phyloP scores from a whole-genome alignment of 1,140 invertebrate genomes.

The Ylistrum balloti region DNA sequence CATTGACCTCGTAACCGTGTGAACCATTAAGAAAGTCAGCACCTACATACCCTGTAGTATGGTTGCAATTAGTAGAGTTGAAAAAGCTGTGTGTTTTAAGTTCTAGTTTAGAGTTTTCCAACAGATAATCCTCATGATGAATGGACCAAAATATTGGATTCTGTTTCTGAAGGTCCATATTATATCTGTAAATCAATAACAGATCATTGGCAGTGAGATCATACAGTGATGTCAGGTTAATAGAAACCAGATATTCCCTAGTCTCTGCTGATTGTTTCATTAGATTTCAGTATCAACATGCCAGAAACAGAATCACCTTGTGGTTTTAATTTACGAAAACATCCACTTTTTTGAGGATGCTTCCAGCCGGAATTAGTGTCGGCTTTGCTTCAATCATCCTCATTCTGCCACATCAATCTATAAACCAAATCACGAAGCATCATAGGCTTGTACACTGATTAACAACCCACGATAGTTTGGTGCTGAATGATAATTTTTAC shows the following conservation, averaged over 20 bases:
- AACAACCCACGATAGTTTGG: too few relatives aligned
- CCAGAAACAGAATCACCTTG: slow-evolving; percentile 1
- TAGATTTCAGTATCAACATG: background rate
- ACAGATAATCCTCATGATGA: too few relatives aligned
- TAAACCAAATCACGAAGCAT: background rate
- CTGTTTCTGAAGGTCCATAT: background rate
- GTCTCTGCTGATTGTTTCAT: background rate
- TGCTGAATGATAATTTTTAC: too few relatives aligned
- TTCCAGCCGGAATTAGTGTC: background rate
- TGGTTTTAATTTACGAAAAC: slow-evolving; percentile 13
- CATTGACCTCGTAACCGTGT: too few relatives aligned
- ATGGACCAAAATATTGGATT: too few relatives aligned
- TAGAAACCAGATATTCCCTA: background rate
- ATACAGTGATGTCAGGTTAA: background rate
- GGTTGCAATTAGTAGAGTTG: too few relatives aligned
- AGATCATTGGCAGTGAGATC: background rate
- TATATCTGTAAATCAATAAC: background rate
- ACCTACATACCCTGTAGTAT: too few relatives aligned
- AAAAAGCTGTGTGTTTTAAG: too few relatives aligned
- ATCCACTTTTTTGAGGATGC: background rate
- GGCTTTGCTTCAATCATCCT: background rate
- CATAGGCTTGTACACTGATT: too few relatives aligned
- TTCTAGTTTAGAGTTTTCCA: too few relatives aligned
- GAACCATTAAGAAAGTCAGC: too few relatives aligned
- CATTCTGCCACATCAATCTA: background rate